Conservation (phyloP, 2,888 invertebrate species). For the Protonemura montana region DNA sequence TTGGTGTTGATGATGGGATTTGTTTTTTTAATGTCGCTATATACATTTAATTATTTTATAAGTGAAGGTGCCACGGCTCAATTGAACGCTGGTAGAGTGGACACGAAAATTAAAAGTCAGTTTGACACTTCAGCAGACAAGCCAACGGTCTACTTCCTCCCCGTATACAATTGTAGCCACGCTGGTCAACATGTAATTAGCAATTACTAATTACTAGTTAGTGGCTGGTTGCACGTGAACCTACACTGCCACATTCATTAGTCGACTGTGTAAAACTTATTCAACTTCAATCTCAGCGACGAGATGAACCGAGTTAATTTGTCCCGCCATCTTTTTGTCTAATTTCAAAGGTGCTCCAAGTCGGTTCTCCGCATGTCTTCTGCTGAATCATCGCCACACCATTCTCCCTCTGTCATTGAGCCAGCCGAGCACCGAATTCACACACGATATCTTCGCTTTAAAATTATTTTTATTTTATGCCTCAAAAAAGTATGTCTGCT, state of each 20-base stretch:
- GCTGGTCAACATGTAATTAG: neutral
- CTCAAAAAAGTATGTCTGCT: neutral
- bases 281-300: neutral
- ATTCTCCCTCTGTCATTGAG: conserved; percentile 26
- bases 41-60: neutral
- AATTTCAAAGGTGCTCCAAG: neutral
- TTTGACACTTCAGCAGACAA: neutral
- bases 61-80: neutral
- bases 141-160: neutral
- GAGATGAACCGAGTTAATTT: neutral
- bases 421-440: conserved; percentile 14
- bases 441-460: conserved; percentile 15
- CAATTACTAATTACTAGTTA: neutral
- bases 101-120: neutral
- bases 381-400: conserved; percentile 14
- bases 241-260: neutral
- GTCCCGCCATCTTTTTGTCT: conserved; percentile 17
- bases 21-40: neutral
- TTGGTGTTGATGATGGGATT: neutral
- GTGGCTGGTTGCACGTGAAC: neutral
- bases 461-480: neutral
- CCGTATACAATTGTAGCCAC: neutral
- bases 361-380: neutral
- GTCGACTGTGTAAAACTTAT: neutral
- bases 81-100: neutral